phyloP scores from a whole-genome alignment of 2,113 vertebrate genomes.

The Blennius ocellaris region DNA sequence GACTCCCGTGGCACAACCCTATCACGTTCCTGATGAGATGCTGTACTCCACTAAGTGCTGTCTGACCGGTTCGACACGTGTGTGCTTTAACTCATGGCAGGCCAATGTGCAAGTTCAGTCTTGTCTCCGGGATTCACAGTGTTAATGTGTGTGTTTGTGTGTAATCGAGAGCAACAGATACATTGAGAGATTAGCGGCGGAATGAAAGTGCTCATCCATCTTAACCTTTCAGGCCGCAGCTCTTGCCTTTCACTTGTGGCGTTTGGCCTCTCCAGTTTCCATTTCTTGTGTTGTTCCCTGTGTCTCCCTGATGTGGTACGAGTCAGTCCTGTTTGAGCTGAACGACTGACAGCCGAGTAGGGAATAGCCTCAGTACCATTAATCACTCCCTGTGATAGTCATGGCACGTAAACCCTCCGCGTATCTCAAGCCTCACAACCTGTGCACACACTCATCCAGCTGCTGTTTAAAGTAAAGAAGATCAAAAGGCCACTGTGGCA shows the following conservation, averaged over 20 bases:
- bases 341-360: conserved; percentile 1
- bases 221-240: conserved; percentile 31
- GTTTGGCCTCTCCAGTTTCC: background rate
- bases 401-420: conserved; percentile 1
- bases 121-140: conserved; percentile 43
- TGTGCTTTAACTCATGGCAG: conserved; percentile 25
- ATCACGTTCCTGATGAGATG: conserved; percentile 53
- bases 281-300: background rate
- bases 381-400: conserved; percentile 19
- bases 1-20: conserved; percentile 14
- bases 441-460: conserved; percentile 31
- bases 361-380: background rate
- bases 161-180: conserved; percentile 16
- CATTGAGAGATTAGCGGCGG: conserved; percentile 2
- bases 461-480: conserved; percentile 25
- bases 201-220: conserved; percentile 43
- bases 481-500: conserved; percentile 29
- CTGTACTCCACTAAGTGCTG: conserved; percentile 30
- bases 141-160: conserved; percentile 29
- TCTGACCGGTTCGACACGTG: conserved; percentile 59
- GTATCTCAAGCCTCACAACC: conserved; percentile 23
- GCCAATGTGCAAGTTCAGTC: conserved; percentile 46
- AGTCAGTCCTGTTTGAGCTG: conserved; percentile 27
- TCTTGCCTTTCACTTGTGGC: conserved; percentile 6
- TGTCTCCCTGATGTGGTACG: conserved; percentile 16